Conservation (phyloP, 2,888 invertebrate genomes). For the Ceraclea dissimilis region DNA sequence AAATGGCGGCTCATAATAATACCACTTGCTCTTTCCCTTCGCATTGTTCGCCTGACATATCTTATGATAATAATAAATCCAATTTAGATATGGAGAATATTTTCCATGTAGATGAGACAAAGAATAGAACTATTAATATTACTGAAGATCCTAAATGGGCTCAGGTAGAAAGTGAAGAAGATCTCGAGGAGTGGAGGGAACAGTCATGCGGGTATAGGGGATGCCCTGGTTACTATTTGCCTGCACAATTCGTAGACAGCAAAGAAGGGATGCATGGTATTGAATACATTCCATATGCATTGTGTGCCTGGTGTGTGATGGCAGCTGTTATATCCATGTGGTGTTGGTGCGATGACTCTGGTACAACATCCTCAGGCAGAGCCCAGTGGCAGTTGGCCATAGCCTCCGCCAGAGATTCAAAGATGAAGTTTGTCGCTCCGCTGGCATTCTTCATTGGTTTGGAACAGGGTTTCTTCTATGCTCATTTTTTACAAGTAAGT, state of each 20-base stretch:
- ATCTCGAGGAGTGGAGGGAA: conserved; percentile 21
- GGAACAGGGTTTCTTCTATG: conserved; percentile 78
- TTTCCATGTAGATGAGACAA: conserved; percentile 6
- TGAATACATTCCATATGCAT: conserved; percentile 35
- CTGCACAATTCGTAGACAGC: conserved; percentile 33
- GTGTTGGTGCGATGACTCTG: conserved; percentile 5
- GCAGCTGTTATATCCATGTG: conserved; percentile 35
- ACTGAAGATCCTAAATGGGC: background rate
- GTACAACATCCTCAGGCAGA: conserved; percentile 23
- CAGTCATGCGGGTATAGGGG: conserved; percentile 21
- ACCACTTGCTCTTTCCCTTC: background rate
- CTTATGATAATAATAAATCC: background rate
- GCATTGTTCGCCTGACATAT: background rate
- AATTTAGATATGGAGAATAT: conserved; percentile 5
- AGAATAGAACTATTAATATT: background rate
- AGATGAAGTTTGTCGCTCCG: conserved; percentile 63
- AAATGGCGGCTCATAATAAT: conserved; percentile 1
- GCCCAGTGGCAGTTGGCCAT: conserved; percentile 37
- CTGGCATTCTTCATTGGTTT: conserved; percentile 75
- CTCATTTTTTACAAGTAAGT: conserved; percentile 70
- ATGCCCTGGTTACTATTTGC: conserved; percentile 32
- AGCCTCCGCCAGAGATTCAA: conserved; percentile 52
- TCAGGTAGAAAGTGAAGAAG: conserved; percentile 17
- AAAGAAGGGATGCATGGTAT: conserved; percentile 29
- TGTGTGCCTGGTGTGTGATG: conserved; percentile 37